A percentile compares a stretch with the other conserved stretches of the same genome.
Conservation (phyloP, 2,888 invertebrate genomes). For the Philopedon plagiatum region DNA sequence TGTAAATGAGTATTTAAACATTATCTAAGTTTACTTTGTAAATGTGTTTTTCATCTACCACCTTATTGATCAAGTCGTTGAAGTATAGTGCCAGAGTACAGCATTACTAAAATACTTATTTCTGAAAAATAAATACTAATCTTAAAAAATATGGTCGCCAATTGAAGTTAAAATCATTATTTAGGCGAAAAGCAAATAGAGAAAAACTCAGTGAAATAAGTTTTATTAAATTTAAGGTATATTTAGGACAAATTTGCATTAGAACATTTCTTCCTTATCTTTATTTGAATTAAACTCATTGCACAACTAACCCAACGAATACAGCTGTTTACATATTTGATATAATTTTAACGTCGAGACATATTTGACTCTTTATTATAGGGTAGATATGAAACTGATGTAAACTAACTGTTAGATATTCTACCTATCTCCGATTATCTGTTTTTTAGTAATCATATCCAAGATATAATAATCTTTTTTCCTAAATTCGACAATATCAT, state of each 20-base stretch:
- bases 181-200: too few relatives aligned
- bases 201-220: too few relatives aligned
- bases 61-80: too few relatives aligned
- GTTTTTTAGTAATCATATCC: conserved; percentile 39
- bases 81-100: too few relatives aligned
- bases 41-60: too few relatives aligned
- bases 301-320: conserved; percentile 14
- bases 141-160: too few relatives aligned
- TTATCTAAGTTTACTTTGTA: too few relatives aligned
- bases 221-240: too few relatives aligned
- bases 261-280: conserved; percentile 25
- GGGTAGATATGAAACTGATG: conserved; percentile 26
- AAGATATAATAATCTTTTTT: conserved; percentile 48
- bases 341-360: conserved; percentile 22
- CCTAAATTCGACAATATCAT: conserved; percentile 27
- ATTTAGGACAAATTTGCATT: background rate
- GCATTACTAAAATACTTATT: too few relatives aligned
- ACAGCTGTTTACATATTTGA: conserved; percentile 40
- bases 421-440: conserved; percentile 47
- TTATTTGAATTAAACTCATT: conserved; percentile 27
- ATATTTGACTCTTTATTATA: conserved; percentile 36
- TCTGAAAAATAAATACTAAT: too few relatives aligned
- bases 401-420: conserved; percentile 41
- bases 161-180: too few relatives aligned
- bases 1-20: too few relatives aligned